Evolutionary conservation across 2,113 vertebrate genomes (phyloP).

Genomic region (Alaudala cheleensis): DNA sequence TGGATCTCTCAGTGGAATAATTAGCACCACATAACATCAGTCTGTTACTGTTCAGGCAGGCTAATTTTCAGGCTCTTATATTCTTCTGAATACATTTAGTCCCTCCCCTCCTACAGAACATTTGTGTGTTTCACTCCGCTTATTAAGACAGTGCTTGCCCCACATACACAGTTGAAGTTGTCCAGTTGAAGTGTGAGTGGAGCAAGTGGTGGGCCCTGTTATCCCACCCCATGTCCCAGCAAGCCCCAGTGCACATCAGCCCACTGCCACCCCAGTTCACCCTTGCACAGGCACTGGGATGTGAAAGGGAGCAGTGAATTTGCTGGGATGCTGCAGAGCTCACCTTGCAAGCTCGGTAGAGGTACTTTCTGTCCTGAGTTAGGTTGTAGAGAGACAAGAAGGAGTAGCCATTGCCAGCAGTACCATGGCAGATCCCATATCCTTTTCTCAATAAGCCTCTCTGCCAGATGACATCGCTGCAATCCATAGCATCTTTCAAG

Average conservation of each 20-base stretch:
- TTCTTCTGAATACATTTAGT: background rate
- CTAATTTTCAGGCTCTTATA: background rate
- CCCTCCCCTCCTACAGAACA: background rate
- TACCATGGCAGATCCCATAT: constrained; percentile 94
- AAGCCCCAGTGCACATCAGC: background rate
- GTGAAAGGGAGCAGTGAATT: background rate
- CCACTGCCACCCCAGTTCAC: background rate
- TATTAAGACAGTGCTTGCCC: background rate
- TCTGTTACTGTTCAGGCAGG: background rate
- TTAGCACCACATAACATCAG: background rate
- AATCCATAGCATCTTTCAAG: constrained; percentile 91
- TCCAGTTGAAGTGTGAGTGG: background rate
- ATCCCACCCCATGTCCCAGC: background rate
- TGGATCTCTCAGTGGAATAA: constrained; percentile 1
- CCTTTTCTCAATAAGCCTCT: constrained; percentile 93
- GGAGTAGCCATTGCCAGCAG: constrained; percentile 91
- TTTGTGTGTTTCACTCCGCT: fast-evolving
- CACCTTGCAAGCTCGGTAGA: constrained; percentile 95
- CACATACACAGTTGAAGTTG: fast-evolving
- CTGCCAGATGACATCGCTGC: constrained; percentile 95
- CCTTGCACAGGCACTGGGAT: fast-evolving
- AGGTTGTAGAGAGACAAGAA: constrained; percentile 91
- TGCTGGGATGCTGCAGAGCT: background rate
- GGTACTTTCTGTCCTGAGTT: constrained; percentile 92
- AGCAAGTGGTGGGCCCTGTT: background rate